Evolutionary conservation across 2,797 vertebrate genomes (phyloP).

Genomic region (Echeneis naucrates): DNA sequence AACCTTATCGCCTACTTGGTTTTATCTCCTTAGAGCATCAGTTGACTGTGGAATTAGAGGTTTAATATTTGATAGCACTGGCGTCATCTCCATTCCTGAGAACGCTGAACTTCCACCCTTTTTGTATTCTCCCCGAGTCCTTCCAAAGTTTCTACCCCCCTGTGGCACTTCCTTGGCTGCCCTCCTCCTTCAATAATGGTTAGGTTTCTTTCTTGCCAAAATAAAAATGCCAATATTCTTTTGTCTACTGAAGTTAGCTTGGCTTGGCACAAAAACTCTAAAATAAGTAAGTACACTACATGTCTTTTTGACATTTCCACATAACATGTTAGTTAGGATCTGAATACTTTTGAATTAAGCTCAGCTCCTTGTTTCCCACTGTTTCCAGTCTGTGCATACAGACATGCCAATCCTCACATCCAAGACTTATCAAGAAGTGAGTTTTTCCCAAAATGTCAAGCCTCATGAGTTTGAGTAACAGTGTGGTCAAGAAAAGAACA

Average conservation of each 20-base stretch:
- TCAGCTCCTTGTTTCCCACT: not conserved
- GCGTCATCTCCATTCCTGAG: slow-evolving; percentile 59
- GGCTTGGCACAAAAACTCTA: not conserved
- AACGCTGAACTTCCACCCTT: slow-evolving; percentile 32
- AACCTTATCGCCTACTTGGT: slow-evolving; percentile 70
- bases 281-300: too few relatives aligned
- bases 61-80: slow-evolving; percentile 70
- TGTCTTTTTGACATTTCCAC: not conserved
- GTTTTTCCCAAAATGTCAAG: not conserved
- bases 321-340: not conserved
- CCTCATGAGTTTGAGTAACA: not conserved
- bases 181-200: not conserved
- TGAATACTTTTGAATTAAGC: not conserved
- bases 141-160: slow-evolving; percentile 27
- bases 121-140: slow-evolving; percentile 29
- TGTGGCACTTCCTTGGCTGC: not conserved
- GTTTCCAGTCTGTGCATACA: not conserved
- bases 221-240: not conserved
- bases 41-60: slow-evolving; percentile 63
- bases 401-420: not conserved
- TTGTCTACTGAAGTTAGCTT: not conserved
- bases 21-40: slow-evolving; percentile 71
- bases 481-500: not conserved
- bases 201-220: not conserved
- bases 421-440: not conserved